phyloP scores from a whole-genome alignment of 2,113 vertebrate genomes.

The Arvicanthis niloticus region DNA sequence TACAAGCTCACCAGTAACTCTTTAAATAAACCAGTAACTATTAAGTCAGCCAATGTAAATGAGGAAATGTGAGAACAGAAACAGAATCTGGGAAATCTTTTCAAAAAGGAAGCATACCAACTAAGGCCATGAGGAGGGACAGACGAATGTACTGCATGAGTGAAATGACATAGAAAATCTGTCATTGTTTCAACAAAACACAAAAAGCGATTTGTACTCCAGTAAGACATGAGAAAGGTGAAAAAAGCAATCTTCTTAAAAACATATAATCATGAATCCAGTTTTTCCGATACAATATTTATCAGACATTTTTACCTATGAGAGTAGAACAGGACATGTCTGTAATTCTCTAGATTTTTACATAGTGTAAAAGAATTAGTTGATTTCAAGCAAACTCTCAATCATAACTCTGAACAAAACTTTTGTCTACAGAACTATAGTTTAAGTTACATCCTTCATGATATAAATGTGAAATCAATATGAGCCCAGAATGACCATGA shows the following conservation, averaged over 20 bases:
- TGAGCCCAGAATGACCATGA: slow-evolving; percentile 35
- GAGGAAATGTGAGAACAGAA: neutral
- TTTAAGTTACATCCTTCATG: slow-evolving; percentile 47
- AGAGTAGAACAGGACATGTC: neutral
- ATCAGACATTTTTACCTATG: neutral
- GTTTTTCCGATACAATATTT: neutral
- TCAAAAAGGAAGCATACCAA: neutral
- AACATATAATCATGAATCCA: neutral
- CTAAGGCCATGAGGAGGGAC: rapidly evolving
- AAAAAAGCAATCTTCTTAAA: neutral
- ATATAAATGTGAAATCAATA: neutral
- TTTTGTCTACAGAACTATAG: neutral
- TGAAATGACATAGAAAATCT: neutral
- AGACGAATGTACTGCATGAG: neutral
- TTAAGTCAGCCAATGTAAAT: neutral
- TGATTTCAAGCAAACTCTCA: slow-evolving; percentile 52
- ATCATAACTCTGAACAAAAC: slow-evolving; percentile 39
- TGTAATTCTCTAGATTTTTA: slow-evolving; percentile 1
- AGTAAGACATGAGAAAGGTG: neutral
- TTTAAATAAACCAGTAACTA: neutral
- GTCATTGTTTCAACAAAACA: neutral
- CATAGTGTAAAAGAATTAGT: neutral
- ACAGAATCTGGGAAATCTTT: neutral
- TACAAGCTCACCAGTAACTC: neutral
- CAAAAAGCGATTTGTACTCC: neutral